Base-by-base conservation (phyloP, 1,140 invertebrate species). In the Varroa destructor region DNA sequence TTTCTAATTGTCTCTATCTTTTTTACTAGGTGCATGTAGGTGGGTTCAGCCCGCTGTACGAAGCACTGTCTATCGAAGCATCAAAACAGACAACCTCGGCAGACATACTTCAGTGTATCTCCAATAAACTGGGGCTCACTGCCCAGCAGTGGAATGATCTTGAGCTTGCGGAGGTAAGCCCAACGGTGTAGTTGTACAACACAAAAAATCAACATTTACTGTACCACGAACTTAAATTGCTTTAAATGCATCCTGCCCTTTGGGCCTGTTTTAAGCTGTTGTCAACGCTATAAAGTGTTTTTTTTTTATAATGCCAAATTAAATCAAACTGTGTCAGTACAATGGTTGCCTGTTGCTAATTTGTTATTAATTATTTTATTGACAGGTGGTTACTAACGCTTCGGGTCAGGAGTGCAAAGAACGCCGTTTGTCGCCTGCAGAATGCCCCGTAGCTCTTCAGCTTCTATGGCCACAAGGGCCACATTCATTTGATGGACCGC, bases 361-460 rank as follows among this genome's bases (percentile, higher is more conserved):
- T 51, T 5, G 8, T 51, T 8, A 5, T 51, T 3, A 51, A 51
- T 51, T 51, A 51, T 25, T 25, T 25, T 51, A 51, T 40, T 2
- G 40, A 2, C 36, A 67, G 61, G 61, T 67, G 14, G 61, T 67
- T 12, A 67, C 61, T 72, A 87, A 89, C 80, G 86, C 87, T 76
- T 84, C 86, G 72, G 87, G 88, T 14, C 86, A 89, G 76, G 89
- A 93, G 78, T 95, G 91, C 79, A 95, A 96, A 79, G 93, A 96
- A 81, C 81, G 93, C 73, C 83, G 92, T 76, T 84, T 97, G 25
- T 89, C 88, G 57, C 83, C 87, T 55, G 82, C 84, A 42, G 93
- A 97, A 79, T 91, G 88, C 77, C 93, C 93, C 1, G 91, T 94
- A 6, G 88, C 89, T 40, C 84, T 96, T 43, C 93, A 95, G 87